These are phyloP conservation scores for Gallirallus australis DNA, from an alignment of 2,797 vertebrate species.

Conservation along the genomic window DNA sequence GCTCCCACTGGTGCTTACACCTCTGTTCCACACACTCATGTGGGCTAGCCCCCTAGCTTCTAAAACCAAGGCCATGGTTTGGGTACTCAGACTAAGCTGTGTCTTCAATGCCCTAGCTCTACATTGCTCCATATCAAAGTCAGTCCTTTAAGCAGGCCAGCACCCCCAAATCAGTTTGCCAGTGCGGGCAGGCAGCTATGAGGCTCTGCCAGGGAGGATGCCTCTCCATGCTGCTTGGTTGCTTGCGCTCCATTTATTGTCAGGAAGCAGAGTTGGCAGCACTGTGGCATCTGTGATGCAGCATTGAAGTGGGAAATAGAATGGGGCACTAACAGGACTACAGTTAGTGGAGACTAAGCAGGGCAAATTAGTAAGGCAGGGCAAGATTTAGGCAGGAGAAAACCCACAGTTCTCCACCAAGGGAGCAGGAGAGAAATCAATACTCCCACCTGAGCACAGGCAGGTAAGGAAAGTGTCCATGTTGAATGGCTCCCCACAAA, in stretches of 20 bases:
- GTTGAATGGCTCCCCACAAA: neutral
- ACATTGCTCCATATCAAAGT: neutral
- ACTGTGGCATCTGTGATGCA: neutral
- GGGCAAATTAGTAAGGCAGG: neutral
- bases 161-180: neutral
- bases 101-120: neutral
- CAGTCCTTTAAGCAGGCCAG: neutral
- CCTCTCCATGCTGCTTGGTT: neutral
- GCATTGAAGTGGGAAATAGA: neutral
- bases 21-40: neutral
- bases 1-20: neutral
- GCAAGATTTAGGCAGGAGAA: neutral
- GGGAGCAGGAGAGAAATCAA: neutral
- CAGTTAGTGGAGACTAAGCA: neutral
- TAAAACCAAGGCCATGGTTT: neutral
- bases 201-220: neutral
- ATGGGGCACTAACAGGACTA: neutral
- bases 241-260: neutral
- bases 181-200: neutral
- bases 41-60: neutral
- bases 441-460: neutral
- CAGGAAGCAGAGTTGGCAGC: neutral
- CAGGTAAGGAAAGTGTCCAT: neutral
- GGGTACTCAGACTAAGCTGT: neutral
- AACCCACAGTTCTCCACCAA: neutral